Base-by-base conservation (phyloP, 2,113 vertebrate genomes). In the Ariopsis seemanni region DNA sequence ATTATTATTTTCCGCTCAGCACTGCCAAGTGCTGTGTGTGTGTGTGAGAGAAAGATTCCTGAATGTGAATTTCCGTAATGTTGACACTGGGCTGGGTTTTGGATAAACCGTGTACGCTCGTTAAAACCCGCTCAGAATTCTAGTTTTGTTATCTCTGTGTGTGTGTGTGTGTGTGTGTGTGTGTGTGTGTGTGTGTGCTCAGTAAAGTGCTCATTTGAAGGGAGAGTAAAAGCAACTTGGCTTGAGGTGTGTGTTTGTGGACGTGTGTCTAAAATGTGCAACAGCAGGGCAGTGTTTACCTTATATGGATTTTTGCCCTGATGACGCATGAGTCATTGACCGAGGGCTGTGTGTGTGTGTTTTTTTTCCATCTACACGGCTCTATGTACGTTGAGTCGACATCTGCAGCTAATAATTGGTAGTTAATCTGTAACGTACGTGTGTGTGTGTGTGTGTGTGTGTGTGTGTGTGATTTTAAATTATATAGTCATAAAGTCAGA, bases 301-400 rank as follows among this genome's bases (percentile, higher is more conserved):
- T 94, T 94, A 92, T 94, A 94, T 92, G 93, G 94, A 88, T 91
- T 93, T 94, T 90, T 91, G 77, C 88, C 91, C 90, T 91, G 83
- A 92, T 93, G 88, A 83, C 85, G 82, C 86, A 87, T 89, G 92
- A 94, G 90, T 94, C 93, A 94, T 53, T 79, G 55, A 81, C 91
- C 90, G 87, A 90, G 90, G 89, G 85, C 7, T 53, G 14, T 78
- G 75, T 15, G 22, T 78, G 48, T 78, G 72, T 75, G 72, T 75
- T 42, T 52, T 71, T 7, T 50, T 10, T 74, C 12, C 1, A 10
- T 74, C 22, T 60, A 55, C 52, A n/a, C 7, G 4, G 30, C 5
- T 71, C 9, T 20, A 50, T 42, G 4, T 75, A 22, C 18, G 20
- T 50, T 75, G 42, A 50, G 20, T 50, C 18, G 5, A 50, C 50